Evolutionary conservation across 2,888 invertebrate species (phyloP), one percentile per base, ranked within the genome.

Genomic region (Drosophila meridionalis): DNA sequence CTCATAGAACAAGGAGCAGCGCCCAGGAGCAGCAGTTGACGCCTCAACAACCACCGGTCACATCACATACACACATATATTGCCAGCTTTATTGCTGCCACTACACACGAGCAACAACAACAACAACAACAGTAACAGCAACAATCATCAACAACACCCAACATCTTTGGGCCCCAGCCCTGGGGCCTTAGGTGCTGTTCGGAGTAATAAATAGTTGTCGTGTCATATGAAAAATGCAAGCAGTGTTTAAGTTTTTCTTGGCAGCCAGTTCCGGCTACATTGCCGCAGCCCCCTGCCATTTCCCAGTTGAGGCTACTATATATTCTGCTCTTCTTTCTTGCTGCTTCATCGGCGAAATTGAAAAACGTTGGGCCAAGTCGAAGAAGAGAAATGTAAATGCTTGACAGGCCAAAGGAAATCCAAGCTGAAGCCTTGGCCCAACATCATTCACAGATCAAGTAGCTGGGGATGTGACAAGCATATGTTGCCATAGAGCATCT

Each of bases 181-280:
- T 65, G 58, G 63, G 55, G 57, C 64, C 50, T 73, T 20, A 42
- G 56, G 69, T 69, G 60, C 48, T 43, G 52, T 47, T 43, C 34
- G 77, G 61, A 71, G 77, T 77, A 80, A 85, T 85, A 85, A 85
- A 85, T 85, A 85, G 85, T 85, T 83, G 85, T 88, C 85, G 85
- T 86, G 78, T 80, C 87, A 86, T 88, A 82, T 70, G 85, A 88
- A 85, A 85, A 85, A 85, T 88, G 87, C 87, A 85, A 86, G 85
- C 78, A 82, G 89, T 86, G 89, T 83, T 88, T 78, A 86, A 85
- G 85, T 80, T 86, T 70, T 55, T 72, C 53, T 75, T 73, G 73
- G 75, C 74, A 70, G 58, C 53, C 63, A 69, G 64, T 34, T 68
- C 56, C 66, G 73, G 26, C 69, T 69, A 66, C 59, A 55, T 69